Evolutionary conservation across 2,888 invertebrate species (phyloP), one percentile per base, ranked within the genome.

Genomic region (Geotrupes spiniger): DNA sequence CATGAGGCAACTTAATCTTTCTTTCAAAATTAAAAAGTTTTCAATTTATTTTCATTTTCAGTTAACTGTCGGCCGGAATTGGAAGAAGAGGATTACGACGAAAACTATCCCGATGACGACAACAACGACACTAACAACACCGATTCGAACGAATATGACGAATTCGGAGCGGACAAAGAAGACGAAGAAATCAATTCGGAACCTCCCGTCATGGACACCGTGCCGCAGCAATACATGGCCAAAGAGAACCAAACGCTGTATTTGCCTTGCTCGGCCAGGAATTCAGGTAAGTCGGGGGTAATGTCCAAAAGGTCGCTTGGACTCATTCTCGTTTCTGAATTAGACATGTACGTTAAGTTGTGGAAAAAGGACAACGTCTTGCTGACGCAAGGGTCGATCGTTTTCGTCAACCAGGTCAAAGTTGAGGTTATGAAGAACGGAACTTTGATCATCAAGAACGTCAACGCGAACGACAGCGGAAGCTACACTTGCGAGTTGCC

Each of bases 221-320:
- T 59, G 12, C 46, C 62, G 2, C 53, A 60, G 52, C 57, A 61
- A 15, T 66, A 71, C 49, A 54, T 61, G 14, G 62, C 62, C 4
- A 57, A 59, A 25, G 56, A 62, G 21, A 68, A 70, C 2, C 62
- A 63, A 16, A 62, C 61, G 4, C 65, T 72, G 6, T 54, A 54
- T n/a, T 54, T 74, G 15, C 71, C 72, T 4, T 74, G 74, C 49
- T 60, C 67, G 27, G 58, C 63, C 17, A 54, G 56, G 45, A 61
- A 67, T 46, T 53, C 55, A 28, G 66, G 69, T 65, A 54, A 51
- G 51, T 43, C n/a, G n/a, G n/a, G n/a, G 31, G 27, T 41, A 12
- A 27, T 40, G 36, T 39, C 27, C 47, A 33, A 17, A 31, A 21
- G 3, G 21, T 4, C 21, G 21, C 3, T 21, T 21, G 39, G 14